Conservation (phyloP, 2,113 vertebrate species). For the Neolamprologus longior region DNA sequence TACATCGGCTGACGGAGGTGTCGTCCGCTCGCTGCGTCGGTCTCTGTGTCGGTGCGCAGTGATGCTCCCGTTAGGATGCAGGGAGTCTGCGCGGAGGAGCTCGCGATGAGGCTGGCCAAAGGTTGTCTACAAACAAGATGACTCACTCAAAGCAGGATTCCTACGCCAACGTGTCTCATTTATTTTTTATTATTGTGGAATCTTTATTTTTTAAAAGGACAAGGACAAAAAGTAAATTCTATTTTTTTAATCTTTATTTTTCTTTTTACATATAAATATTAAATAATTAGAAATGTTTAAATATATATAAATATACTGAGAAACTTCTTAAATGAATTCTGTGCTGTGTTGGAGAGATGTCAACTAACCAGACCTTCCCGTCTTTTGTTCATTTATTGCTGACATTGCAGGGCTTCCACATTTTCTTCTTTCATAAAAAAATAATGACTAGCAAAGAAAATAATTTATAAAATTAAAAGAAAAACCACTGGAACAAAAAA, state of each 20-base stretch:
- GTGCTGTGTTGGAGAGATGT: not conserved
- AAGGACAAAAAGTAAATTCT: not conserved
- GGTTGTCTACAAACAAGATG: not conserved
- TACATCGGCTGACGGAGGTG: not conserved
- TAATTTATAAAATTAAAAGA: not conserved
- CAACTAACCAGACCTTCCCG: rapidly evolving
- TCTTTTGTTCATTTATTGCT: not conserved
- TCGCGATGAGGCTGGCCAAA: slow-evolving; percentile 19
- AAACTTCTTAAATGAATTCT: not conserved
- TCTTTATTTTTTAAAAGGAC: not conserved
- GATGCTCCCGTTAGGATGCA: slow-evolving; percentile 47
- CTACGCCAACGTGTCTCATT: rapidly evolving
- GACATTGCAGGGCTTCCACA: not conserved
- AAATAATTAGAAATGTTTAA: not conserved
- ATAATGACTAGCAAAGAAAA: not conserved
- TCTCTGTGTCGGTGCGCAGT: not conserved
- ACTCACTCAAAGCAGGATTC: not conserved
- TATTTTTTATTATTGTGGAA: not conserved
- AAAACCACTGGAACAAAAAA: not conserved
- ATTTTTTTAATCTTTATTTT: not conserved
- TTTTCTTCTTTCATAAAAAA: not conserved
- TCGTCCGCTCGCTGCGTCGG: not conserved
- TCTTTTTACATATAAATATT: not conserved
- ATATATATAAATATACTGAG: rapidly evolving
- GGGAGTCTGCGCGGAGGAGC: slow-evolving; percentile 47